Base-by-base conservation (phyloP, 2,888 invertebrate species). In the Periphyllus acericola region DNA sequence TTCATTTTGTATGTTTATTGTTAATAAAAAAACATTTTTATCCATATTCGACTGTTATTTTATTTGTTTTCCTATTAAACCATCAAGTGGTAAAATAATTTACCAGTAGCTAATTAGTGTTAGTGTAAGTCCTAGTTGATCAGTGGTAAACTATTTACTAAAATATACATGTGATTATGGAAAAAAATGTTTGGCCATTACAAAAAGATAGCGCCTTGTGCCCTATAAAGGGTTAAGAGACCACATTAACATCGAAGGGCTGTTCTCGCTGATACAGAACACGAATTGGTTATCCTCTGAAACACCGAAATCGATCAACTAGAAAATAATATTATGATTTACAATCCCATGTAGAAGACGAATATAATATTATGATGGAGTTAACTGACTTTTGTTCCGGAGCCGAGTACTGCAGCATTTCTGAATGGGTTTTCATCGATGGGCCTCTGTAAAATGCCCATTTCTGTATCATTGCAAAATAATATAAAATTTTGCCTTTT, bases 191-290 rank as follows among this genome's bases (percentile, higher is more conserved):
- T n/a, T n/a, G n/a, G n/a, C n/a, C n/a, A n/a, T n/a, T n/a, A n/a
- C n/a, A n/a, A n/a, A n/a, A n/a, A n/a, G n/a, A n/a, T n/a, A n/a
- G n/a, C n/a, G n/a, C n/a, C n/a, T n/a, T n/a, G n/a, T n/a, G n/a
- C n/a, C n/a, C n/a, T n/a, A n/a, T n/a, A n/a, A n/a, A n/a, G n/a
- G n/a, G 11, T 46, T 14, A 46, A 46, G 17, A n/a, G 60, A 66
- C 87, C 87, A 87, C 34, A 87, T 87, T 21, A 87, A 81, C 40
- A 80, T 52, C 36, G 87, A 81, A 60, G 60, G 11, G 36, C 87
- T 74, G 6, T 81, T 40, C 55, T 87, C 74, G 25, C 60, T 87
- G 2, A 81, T 81, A n/a, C 40, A 66, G 32, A 87, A 87, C 8
- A 87, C 2, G 40, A 25, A 46, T n/a, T 74, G 40, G 9, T 32